phyloP scores from a whole-genome alignment of 2,797 vertebrate genomes.

The Anguilla anguilla region DNA sequence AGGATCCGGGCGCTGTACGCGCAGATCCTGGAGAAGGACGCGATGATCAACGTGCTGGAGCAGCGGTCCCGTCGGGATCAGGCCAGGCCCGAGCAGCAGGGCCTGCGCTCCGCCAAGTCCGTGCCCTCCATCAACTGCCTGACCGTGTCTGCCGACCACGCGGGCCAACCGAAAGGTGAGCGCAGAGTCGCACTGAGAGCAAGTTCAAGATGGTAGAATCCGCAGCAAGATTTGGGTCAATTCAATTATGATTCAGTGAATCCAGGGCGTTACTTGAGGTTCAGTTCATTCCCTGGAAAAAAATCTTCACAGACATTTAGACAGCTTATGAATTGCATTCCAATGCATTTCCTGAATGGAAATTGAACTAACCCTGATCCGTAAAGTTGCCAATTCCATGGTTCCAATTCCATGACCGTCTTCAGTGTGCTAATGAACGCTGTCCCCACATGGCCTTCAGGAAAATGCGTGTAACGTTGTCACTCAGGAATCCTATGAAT shows the following conservation, averaged over 20 bases:
- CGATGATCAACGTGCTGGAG: conserved; percentile 91
- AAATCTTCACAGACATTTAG: not conserved
- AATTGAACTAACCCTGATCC: not conserved
- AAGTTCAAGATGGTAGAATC: not conserved
- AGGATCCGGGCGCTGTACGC: conserved; percentile 91
- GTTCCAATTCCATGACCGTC: no score
- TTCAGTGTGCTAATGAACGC: not conserved
- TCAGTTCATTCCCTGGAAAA: not conserved
- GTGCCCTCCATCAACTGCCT: conserved; percentile 83
- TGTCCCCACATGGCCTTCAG: conserved; percentile 1
- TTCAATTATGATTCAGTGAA: not conserved
- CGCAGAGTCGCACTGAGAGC: not conserved
- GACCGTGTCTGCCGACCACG: conserved; percentile 35
- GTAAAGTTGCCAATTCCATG: not conserved
- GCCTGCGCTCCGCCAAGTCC: conserved; percentile 85
- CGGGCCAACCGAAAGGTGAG: conserved; percentile 74
- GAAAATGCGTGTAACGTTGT: conserved; percentile 43
- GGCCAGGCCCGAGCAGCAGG: conserved; percentile 73
- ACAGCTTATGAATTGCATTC: not conserved
- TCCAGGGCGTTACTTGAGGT: not conserved
- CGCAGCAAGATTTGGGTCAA: not conserved
- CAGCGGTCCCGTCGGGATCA: conserved; percentile 87
- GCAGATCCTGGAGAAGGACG: conserved; percentile 95
- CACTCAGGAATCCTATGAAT: conserved; percentile 63
- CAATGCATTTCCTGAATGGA: not conserved